Evolutionary conservation across 1,140 invertebrate species (phyloP), one percentile per base, ranked within the genome.

Genomic region (Oreohelix idahoensis): DNA sequence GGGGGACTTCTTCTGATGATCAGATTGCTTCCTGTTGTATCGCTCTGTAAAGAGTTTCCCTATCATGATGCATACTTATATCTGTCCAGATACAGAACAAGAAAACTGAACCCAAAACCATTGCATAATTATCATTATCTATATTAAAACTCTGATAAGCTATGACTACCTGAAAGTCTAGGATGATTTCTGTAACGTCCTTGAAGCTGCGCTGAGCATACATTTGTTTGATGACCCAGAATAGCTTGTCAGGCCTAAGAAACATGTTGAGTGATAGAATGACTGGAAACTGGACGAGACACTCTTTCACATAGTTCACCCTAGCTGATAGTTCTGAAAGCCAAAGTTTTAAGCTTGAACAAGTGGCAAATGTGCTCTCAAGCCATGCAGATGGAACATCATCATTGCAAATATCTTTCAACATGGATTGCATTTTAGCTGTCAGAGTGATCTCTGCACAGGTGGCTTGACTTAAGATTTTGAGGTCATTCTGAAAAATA

Each of bases 81-180:
- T n/a, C n/a, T n/a, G n/a, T n/a, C n/a, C n/a, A n/a, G n/a, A n/a
- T n/a, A n/a, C n/a, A n/a, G n/a, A n/a, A n/a, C n/a, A n/a, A n/a
- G n/a, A n/a, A n/a, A n/a, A n/a, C n/a, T n/a, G n/a, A n/a, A n/a
- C n/a, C n/a, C n/a, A n/a, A n/a, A n/a, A n/a, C n/a, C n/a, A n/a
- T n/a, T n/a, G n/a, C n/a, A n/a, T n/a, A n/a, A n/a, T n/a, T n/a
- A n/a, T n/a, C n/a, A n/a, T n/a, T n/a, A n/a, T n/a, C n/a, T n/a
- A n/a, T n/a, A n/a, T n/a, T n/a, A n/a, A n/a, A n/a, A n/a, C n/a
- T n/a, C n/a, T n/a, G n/a, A n/a, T n/a, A n/a, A n/a, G n/a, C n/a
- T n/a, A n/a, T n/a, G n/a, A n/a, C 83, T 79, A 90, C 90, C 89
- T 92, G 85, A 38, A 89, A 84, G 32, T 89, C 84, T 58, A 91